phyloP scores from a whole-genome alignment of 2,888 invertebrate species.

The Chymomyza amoena region DNA sequence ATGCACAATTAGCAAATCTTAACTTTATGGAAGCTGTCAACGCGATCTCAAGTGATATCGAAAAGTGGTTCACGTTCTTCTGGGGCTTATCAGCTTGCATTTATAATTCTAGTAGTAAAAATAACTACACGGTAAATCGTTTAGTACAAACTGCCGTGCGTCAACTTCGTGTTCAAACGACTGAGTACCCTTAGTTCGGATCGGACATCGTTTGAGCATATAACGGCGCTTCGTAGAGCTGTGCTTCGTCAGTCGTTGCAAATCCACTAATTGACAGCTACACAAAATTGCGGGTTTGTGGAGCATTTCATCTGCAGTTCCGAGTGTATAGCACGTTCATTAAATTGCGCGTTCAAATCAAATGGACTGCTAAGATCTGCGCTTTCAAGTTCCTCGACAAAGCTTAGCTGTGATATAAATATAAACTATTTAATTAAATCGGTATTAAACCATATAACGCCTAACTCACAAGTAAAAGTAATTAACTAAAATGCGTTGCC shows the following conservation, averaged over 20 bases:
- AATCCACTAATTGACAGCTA: constrained; percentile 48
- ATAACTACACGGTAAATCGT: background rate
- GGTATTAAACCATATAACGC: background rate
- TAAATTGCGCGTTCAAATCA: constrained; percentile 18
- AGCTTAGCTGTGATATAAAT: constrained; percentile 41
- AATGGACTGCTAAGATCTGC: constrained; percentile 8
- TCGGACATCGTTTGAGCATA: constrained; percentile 41
- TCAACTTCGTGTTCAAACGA: constrained; percentile 34
- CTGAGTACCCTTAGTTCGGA: constrained; percentile 3
- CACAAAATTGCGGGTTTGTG: background rate
- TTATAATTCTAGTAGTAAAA: background rate
- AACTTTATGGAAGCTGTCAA: background rate
- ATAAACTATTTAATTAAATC: background rate
- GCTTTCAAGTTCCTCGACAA: constrained; percentile 6
- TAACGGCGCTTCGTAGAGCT: constrained; percentile 56
- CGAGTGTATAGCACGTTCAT: constrained; percentile 8
- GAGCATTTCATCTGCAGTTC: background rate
- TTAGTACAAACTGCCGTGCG: constrained; percentile 17
- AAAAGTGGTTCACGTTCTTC: background rate
- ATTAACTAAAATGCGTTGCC: constrained; percentile 25
- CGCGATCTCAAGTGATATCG: background rate
- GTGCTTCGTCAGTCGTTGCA: constrained; percentile 51
- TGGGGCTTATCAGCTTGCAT: background rate
- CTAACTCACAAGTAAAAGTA: background rate
- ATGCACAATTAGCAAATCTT: constrained; percentile 18